Evolutionary conservation across 1,140 invertebrate genomes (phyloP), one percentile per base, ranked within the genome.

Genomic region (Drosophila orosa): DNA sequence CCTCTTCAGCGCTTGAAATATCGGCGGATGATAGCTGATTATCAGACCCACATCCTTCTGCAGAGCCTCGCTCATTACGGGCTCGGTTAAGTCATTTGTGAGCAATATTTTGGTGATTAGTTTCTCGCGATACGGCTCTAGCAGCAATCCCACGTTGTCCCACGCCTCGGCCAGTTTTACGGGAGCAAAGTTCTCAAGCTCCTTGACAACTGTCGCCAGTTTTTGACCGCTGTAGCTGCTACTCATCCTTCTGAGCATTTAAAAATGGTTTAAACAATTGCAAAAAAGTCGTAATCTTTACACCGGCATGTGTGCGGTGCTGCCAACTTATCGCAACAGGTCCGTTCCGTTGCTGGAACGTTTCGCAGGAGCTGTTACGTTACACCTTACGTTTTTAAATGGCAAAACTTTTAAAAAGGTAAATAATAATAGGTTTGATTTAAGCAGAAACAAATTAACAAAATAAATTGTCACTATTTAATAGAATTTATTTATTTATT

Each of bases 61-160:
- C 22, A 97, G 78, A 7, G 97, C 97, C 94, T 99, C 98, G 22
- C 96, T 90, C 85, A 98, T 94, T 0, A 99, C 98, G 67, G 94
- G 94, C 92, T 97, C 96, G 0, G 98, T 99, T 44, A 99, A 93
- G 92, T 99, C 98, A 93, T 98, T 99, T 7, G 98, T 99, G n/a
- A 99, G 90, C 31, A 99, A 87, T 61, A 99, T 95, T 39, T 93
- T 95, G 10, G 92, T 92, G 9, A 97, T 92, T 7, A 77, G 68
- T 66, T 94, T 33, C 94, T 90, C 75, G 92, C 31, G 93, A 19
- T 94, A 94, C 13, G 97, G 97, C 90, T 98, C 96, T 12, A 99
- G 93, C 10, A 99, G 92, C 7, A 99, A 92, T 8, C 98, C 98
- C 27, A 98, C 98, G 93, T 99, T 99, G 91, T 99, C 98, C 98